A percentile compares a stretch with the other conserved stretches of the same genome.
Evolutionary conservation across 2,113 vertebrate species (phyloP).

Genomic region (Syrrhaptes paradoxus): DNA sequence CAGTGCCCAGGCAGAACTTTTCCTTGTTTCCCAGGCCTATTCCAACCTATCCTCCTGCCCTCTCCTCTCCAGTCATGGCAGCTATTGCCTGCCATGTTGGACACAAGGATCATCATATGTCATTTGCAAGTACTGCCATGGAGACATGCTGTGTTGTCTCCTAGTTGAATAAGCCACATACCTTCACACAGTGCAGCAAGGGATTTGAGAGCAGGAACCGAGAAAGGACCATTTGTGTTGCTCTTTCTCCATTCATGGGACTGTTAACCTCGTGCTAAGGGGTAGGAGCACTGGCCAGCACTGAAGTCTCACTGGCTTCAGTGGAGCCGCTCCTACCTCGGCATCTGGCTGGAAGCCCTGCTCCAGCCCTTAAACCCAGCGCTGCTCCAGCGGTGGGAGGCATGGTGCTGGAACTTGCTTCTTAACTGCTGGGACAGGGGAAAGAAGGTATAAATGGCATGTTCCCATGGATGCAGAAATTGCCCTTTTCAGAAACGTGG

Average conservation of each 20-base stretch:
- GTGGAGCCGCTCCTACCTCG: background rate
- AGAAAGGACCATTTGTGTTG: background rate
- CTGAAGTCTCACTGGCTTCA: background rate
- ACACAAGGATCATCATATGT: background rate
- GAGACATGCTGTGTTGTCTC: background rate
- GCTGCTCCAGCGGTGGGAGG: background rate
- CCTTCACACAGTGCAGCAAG: background rate
- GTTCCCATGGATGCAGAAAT: background rate
- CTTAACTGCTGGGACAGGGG: background rate
- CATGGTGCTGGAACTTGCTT: background rate
- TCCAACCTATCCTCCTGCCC: background rate
- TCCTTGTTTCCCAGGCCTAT: background rate
- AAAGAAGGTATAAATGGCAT: background rate
- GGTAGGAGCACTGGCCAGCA: background rate
- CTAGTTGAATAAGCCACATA: background rate
- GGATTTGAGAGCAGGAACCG: background rate
- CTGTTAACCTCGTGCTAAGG: background rate
- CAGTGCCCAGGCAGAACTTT: background rate
- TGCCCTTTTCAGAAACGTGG: background rate
- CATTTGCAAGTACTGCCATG: background rate
- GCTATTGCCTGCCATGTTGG: fast-evolving
- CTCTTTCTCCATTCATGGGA: background rate
- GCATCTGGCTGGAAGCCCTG: background rate
- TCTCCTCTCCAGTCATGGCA: background rate
- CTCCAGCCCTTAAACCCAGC: background rate